Base-by-base conservation (phyloP, 1,140 invertebrate species). In the Danaus melanippus region DNA sequence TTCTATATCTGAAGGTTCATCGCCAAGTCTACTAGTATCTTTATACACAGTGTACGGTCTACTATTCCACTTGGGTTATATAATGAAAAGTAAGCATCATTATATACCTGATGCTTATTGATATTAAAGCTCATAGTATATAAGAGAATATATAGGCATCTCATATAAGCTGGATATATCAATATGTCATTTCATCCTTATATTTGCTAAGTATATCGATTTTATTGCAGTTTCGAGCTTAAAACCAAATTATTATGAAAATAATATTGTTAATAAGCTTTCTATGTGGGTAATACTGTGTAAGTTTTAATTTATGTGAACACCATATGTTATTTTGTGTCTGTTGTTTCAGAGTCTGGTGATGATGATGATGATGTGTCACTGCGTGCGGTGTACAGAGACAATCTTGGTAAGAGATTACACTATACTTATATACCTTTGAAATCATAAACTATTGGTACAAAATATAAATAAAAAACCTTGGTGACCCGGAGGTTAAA, bases 341-440 rank as follows among this genome's bases (percentile, higher is more conserved):
- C 6, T 5, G 7, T 76, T 89, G 80, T 86, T 76, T 76, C 73
- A 71, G 89, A 89, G 53, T 89, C 89, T 56, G 90, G 89, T 21
- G 89, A 89, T 50, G 90, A 88, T 65, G 89, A 92, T 60, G 89
- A 91, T 52, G 90, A 91, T 67, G 86, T 94, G 57, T 92, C 91
- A 62, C 88, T 94, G 54, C 90, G 89, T 69, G 89, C 91, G 62
- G 90, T 95, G 47, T 93, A 95, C 80, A 92, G 92, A 76, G 90
- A 92, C 53, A 89, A 92, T 77, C 74, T 93, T 50, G 92, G 91
- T 83, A 90, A 85, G 46, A 50, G 40, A 17, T 39, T 7, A 54
- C 8, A 12, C 12, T 56, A 32, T 7, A 32, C 2, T 32, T 32
- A 32, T 2, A 32, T 32, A 32, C 7, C 21, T 3, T 7, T 32